Evolutionary conservation across 2,113 vertebrate genomes (phyloP).

Genomic region (Malurus cyaneus): DNA sequence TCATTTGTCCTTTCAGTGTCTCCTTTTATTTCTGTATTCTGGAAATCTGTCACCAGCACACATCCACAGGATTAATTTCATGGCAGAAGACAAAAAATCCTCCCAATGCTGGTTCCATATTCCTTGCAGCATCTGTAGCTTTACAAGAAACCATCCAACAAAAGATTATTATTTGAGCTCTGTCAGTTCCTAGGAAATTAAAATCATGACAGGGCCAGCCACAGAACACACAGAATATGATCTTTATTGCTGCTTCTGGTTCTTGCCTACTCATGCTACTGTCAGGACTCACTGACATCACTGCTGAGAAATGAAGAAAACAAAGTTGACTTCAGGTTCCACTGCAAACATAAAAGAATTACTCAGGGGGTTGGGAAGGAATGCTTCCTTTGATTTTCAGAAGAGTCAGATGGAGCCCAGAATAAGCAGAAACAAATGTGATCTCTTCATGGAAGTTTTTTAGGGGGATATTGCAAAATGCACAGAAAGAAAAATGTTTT

Average conservation of each 20-base stretch:
- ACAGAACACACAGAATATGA: not conserved
- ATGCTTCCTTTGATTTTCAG: not conserved
- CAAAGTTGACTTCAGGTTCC: not conserved
- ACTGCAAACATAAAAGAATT: not conserved
- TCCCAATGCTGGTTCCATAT: not conserved
- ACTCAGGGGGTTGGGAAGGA: not conserved
- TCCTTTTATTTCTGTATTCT: not conserved
- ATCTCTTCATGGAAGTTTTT: not conserved
- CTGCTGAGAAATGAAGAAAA: not conserved
- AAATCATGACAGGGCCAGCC: not conserved
- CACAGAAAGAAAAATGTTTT: not conserved
- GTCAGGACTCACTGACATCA: not conserved
- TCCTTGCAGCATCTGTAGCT: not conserved
- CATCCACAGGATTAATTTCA: not conserved
- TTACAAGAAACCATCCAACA: not conserved
- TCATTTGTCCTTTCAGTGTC: not conserved
- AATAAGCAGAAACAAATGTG: not conserved
- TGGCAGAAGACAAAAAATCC: not conserved
- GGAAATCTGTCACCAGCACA: not conserved
- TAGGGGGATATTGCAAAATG: not conserved
- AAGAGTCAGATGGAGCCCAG: not conserved
- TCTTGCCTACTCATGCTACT: constrained; percentile 2
- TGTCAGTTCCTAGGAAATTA: not conserved
- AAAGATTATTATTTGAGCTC: not conserved
- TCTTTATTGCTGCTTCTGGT: not conserved